Evolutionary conservation across 2,113 vertebrate genomes (phyloP).

Genomic region (Phodopus roborovskii): DNA sequence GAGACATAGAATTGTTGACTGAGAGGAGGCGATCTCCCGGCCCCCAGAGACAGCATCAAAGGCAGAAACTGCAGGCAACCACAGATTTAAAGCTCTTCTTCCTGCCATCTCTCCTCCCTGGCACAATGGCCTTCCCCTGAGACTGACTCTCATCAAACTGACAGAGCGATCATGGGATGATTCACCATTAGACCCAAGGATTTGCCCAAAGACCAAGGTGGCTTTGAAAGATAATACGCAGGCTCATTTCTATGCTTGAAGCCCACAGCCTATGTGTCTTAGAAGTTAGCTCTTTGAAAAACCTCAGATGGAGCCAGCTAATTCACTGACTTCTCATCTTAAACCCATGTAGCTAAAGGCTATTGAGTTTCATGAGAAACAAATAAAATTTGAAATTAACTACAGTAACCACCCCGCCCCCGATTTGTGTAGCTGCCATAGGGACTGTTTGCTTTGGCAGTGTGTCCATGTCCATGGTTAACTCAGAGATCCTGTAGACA

Average conservation of each 20-base stretch:
- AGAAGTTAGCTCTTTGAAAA: slow-evolving; percentile 67
- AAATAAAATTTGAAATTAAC: slow-evolving; percentile 77
- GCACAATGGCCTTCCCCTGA: slow-evolving; percentile 75
- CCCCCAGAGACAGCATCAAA: slow-evolving; percentile 84
- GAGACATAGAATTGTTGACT: slow-evolving; percentile 83
- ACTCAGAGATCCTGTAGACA: slow-evolving; percentile 11
- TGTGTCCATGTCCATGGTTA: not conserved
- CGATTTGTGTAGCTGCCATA: slow-evolving; percentile 54
- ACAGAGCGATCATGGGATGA: slow-evolving; percentile 72
- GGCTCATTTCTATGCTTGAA: slow-evolving; percentile 75
- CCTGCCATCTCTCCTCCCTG: slow-evolving; percentile 77
- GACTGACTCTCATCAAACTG: slow-evolving; percentile 83
- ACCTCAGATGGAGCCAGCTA: slow-evolving; percentile 58
- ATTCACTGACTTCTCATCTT: slow-evolving; percentile 62
- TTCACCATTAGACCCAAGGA: slow-evolving; percentile 76
- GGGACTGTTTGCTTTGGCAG: slow-evolving; percentile 68
- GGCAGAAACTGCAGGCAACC: slow-evolving; percentile 80
- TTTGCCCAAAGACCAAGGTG: slow-evolving; percentile 82
- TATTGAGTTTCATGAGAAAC: slow-evolving; percentile 78
- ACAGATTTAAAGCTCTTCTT: slow-evolving; percentile 80
- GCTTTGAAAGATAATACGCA: slow-evolving; percentile 81
- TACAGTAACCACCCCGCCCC: slow-evolving; percentile 12
- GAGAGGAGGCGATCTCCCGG: slow-evolving; percentile 80
- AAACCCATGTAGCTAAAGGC: slow-evolving; percentile 62
- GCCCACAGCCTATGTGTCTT: slow-evolving; percentile 15